Conservation (phyloP, 1,140 invertebrate species). For the Pachypeltis micranthus region DNA sequence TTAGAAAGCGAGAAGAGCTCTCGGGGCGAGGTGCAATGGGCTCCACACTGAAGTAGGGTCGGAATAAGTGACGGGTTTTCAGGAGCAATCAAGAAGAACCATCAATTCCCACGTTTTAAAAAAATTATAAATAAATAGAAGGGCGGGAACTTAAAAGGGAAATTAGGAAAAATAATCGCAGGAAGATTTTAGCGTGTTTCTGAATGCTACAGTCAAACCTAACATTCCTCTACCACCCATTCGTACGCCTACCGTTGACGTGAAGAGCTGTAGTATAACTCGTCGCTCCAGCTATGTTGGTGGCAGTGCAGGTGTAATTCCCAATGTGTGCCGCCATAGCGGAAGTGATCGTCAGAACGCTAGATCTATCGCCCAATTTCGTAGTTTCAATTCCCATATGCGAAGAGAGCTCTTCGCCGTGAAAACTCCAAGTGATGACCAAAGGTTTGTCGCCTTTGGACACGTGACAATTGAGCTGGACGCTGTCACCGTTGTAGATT, state of each 20-base stretch:
- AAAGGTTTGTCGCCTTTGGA: conserved; percentile 51
- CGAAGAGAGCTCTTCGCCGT: conserved; percentile 27
- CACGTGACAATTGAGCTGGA: conserved; percentile 43
- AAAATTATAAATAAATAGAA: too few species aligned
- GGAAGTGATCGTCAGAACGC: conserved; percentile 35
- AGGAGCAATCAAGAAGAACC: too few species aligned
- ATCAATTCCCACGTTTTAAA: too few species aligned
- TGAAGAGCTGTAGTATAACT: conserved; percentile 48
- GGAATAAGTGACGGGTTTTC: too few species aligned
- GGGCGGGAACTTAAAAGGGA: too few species aligned
- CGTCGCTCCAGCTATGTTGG: conserved; percentile 29
- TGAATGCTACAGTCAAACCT: not conserved
- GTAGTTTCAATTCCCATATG: conserved; percentile 28
- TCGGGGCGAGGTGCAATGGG: too few species aligned
- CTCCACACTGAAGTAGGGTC: too few species aligned
- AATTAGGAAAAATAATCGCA: not conserved
- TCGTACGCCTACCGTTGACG: conserved; percentile 50
- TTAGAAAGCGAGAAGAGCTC: too few species aligned
- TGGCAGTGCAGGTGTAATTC: conserved; percentile 27
- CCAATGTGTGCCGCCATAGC: conserved; percentile 35
- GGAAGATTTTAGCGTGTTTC: not conserved
- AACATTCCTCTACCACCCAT: not conserved
- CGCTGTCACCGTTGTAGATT: conserved; percentile 40
- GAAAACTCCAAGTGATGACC: conserved; percentile 49
- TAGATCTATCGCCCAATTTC: conserved; percentile 37